A percentile compares a stretch with the other conserved stretches of the same genome.
These are phyloP conservation scores for Chromobotia macracanthus DNA, from an alignment of 2,797 vertebrate species.

Conservation along the genomic window DNA sequence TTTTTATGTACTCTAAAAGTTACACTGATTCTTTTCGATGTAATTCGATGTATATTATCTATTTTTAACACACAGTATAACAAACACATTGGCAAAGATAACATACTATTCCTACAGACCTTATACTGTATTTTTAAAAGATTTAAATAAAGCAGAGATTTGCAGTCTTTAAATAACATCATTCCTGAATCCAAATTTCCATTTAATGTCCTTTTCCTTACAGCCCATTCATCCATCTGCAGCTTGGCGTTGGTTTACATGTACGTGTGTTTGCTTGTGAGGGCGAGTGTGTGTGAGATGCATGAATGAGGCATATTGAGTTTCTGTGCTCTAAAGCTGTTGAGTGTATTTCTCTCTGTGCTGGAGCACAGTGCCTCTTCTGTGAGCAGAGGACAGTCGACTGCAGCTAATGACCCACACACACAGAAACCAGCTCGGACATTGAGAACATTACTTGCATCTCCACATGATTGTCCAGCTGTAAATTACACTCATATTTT, in stretches of 20 bases:
- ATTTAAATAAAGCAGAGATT: neutral
- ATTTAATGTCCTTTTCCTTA: neutral
- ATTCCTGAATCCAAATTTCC: neutral
- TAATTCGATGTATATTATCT: too few relatives aligned
- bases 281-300: neutral
- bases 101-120: neutral
- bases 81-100: neutral
- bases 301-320: slow-evolving; percentile 8
- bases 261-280: neutral
- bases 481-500: too few relatives aligned
- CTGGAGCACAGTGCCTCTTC: slow-evolving; percentile 17
- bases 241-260: neutral
- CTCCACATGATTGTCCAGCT: too few relatives aligned
- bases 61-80: too few relatives aligned
- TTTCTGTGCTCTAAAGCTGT: slow-evolving; percentile 19
- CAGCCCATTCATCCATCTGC: neutral
- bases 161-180: neutral
- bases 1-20: too few relatives aligned
- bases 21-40: too few relatives aligned
- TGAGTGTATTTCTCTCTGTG: slow-evolving; percentile 11
- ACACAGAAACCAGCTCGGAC: slow-evolving; percentile 1
- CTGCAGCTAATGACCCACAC: slow-evolving; percentile 11
- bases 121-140: neutral
- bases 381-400: slow-evolving; percentile 26
- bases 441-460: slow-evolving; percentile 9